Base-by-base conservation (phyloP, 2,888 invertebrate species). In the Mythimna lalbum region DNA sequence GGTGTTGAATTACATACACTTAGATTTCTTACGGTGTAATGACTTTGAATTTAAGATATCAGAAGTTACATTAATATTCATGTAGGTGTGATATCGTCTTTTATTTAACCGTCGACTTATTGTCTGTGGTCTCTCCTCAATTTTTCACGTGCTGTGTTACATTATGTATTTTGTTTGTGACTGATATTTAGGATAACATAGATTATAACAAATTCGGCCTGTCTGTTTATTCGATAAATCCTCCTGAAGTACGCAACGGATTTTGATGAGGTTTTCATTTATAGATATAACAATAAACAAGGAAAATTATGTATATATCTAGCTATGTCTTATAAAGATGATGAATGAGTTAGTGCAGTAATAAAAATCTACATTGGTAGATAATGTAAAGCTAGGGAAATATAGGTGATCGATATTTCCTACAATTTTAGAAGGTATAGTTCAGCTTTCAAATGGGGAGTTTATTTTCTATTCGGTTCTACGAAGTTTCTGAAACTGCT, bases 1-100 rank as follows among this genome's bases (percentile, higher is more conserved):
- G 53, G 67, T 71, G 66, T 74, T 67, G 47, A 80, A 77, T 75
- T 85, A 73, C 69, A 66, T 66, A 59, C 53, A 64, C 21, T 72
- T 55, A 69, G 52, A 80, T 75, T 56, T 76, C 66, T 69, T 60
- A 68, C 62, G 59, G 73, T 66, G 71, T 66, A 74, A 73, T 76
- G 73, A 72, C 43, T 61, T 49, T 55, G 65, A 72, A 70, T 76
- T 73, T 53, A 21, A 69, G 67, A 74, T 76, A 64, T 59, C 36
- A 59, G 23, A 55, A 55, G 59, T 27, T n/a, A 62, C 19, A 64
- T 81, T 60, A 77, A 63, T 80, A 75, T 81, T 78, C 64, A 71
- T 75, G 63, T 69, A 62, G 49, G 56, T 71, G 52, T 19, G 43
- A 53, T 74, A 72, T 62, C 55, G 39, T 19, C n/a, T 62, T 56